Base-by-base conservation (phyloP, 1,140 invertebrate genomes). In the Calephelis nemesis region DNA sequence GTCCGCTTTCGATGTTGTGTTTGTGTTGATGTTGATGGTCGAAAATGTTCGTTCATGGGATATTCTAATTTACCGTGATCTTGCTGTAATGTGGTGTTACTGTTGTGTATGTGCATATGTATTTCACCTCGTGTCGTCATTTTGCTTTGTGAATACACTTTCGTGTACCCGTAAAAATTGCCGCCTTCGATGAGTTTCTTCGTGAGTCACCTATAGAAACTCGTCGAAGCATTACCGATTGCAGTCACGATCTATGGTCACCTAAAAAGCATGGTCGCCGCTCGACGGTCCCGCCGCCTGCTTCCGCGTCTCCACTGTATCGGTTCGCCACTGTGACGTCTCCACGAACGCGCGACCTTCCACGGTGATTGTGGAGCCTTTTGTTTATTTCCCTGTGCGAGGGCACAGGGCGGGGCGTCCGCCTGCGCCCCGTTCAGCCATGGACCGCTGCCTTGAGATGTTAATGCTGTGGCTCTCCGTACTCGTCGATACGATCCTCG, bases 191-290 rank as follows among this genome's bases (percentile, higher is more conserved):
- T 58, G 2, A 0, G 39, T 58, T 39, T 19, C 4, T 12, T 12
- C 54, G 12, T 58, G 63, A 64, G 10, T 64, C 63, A 64, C n/a
- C 47, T 10, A 48, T 47, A 63, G 30, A 64, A 64, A 48, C 30
- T 58, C 54, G 39, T 70, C 11, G 54, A 68, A 39, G 48, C 39
- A 70, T 73, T 71, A 71, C 47, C 30, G 12, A 67, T 69, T 68
- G 65, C 45, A 62, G 54, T 70, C 70, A 70, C 72, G 68, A 65
- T 64, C 58, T 58, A 62, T 68, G 71, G 63, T 48, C 49, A 13
- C 54, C 11, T 58, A 58, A 58, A 58, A 58, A 58, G 54, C 30
- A 7, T 2, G 54, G 11, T 39, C 19, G 50, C n/a, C 50, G 5
- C 11, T 39, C 19, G 8, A 15, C 54, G 54, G 54, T 8, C 54